Evolutionary conservation across 2,113 vertebrate species (phyloP), one percentile per base, ranked within the genome.

Genomic region (Corythaeola cristata): DNA sequence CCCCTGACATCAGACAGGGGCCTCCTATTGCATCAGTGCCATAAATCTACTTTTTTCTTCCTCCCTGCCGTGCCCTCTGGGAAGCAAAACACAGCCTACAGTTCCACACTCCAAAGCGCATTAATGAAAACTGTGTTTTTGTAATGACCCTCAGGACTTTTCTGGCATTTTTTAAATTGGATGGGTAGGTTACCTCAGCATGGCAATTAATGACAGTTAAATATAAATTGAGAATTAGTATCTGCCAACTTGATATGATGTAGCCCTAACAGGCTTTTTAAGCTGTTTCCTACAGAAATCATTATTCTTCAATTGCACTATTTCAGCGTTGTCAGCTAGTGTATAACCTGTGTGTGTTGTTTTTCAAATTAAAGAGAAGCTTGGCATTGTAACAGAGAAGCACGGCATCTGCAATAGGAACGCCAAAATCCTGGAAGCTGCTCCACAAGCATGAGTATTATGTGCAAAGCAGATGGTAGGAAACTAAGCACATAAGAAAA

Each of bases 391-490:
- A 88, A 63, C 56, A 63, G 59, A 12, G 60, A 94, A 90, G 53
- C 53, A 27, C 3, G 24, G 83, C 52, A 64, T 86, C 68, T 90
- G 90, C 90, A 68, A 52, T 8, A 84, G 85, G 89, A 93, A 96
- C 68, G 66, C 79, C 90, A 80, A 68, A 93, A 91, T 90, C 85
- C 78, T 93, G 92, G 81, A 89, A 92, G 68, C 76, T 92, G 39
- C 45, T 71, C 35, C 64, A n/a, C 33, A 72, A 86, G 56, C 71
- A 37, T 27, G 49, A 89, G 56, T 79, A 33, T 39, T 82, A 66
- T 33, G 19, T 87, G 69, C 72, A 92, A 87, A 96, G 64, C 93
- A 96, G 92, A 95, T 89, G 88, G 90, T 74, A 60, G 80, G 56
- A 87, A 90, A 85, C 24, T 11, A 85, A 87, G 68, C 44, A 90